Base-by-base conservation (phyloP, 1,140 invertebrate species). In the Aporrectodea caliginosa region DNA sequence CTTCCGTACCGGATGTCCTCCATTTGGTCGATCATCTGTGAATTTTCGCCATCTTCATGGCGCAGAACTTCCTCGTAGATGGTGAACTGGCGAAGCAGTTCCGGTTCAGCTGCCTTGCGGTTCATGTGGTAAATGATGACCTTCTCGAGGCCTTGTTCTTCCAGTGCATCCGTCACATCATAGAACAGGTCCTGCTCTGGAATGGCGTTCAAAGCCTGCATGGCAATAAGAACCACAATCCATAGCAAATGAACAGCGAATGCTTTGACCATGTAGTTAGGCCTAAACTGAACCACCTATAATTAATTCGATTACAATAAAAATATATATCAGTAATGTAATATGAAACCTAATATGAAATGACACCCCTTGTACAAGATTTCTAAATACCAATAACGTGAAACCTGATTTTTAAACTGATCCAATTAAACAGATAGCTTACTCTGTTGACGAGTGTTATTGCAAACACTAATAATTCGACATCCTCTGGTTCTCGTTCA, bases 151-250 rank as follows among this genome's bases (percentile, higher is more conserved):
- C 96, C 96, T 85, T 98, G 96, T 83, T 98, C 95, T 87, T 99
- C 97, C 35, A 99, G 89, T 43, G 92, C 92, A 90, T 99, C 98
- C 0, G 96, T 95, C 84, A 99, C 94, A 89, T 99, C 97, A 86
- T 99, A 99, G 87, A 98, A 99, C 14, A 94, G 95, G 86, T 99
- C 96, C 88, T 97, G 95, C 89, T 99, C 97, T 0, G 95, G 94
- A 78, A 99, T 92, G 16, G 96, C 97, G 87, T 96, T 96, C 22
- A 99, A 87, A 33, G 95, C 96, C 90, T 88, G 43, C 35, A 0
- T 1, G 2, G 31, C 12, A 78, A n/a, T n/a, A n/a, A n/a, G n/a
- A n/a, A n/a, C n/a, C n/a, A n/a, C n/a, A n/a, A n/a, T n/a, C n/a
- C n/a, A n/a, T n/a, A n/a, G n/a, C n/a, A n/a, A n/a, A n/a, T n/a